phyloP scores from a whole-genome alignment of 2,888 invertebrate species.

The Chymomyza amoena region DNA sequence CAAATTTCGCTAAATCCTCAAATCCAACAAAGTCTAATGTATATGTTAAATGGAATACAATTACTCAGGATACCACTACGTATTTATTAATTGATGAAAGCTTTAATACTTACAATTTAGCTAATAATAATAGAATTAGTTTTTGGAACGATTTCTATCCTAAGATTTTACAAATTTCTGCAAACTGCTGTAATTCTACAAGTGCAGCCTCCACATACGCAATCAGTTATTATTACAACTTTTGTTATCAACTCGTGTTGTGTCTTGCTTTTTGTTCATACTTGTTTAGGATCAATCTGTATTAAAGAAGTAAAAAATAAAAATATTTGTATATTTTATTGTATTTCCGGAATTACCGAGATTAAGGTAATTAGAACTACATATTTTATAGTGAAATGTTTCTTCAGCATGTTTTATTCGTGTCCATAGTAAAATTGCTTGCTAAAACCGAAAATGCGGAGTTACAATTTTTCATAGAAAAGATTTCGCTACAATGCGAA shows the following conservation, averaged over 20 bases:
- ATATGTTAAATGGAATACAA: slow-evolving; percentile 87
- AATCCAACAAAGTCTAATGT: slow-evolving; percentile 86
- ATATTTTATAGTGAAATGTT: too few species aligned
- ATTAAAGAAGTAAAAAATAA: not conserved
- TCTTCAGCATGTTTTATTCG: too few species aligned
- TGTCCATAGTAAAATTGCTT: too few species aligned
- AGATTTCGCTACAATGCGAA: too few species aligned
- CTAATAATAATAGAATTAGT: slow-evolving; percentile 88
- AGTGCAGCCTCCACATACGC: slow-evolving; percentile 46
- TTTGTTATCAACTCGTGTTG: not conserved
- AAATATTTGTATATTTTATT: too few species aligned
- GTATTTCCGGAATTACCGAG: too few species aligned
- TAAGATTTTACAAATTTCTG: slow-evolving; percentile 85
- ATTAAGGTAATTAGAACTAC: too few species aligned
- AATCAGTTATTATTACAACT: slow-evolving; percentile 21
- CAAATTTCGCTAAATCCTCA: slow-evolving; percentile 87
- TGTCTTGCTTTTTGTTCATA: not conserved
- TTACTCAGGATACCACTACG: slow-evolving; percentile 83
- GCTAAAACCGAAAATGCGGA: too few species aligned
- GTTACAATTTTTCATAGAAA: too few species aligned
- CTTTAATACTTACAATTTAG: slow-evolving; percentile 86
- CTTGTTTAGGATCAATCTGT: not conserved
- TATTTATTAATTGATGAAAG: slow-evolving; percentile 87
- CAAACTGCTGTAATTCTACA: slow-evolving; percentile 86
- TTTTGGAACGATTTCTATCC: slow-evolving; percentile 94